phyloP scores from a whole-genome alignment of 2,113 vertebrate species.

The Rhombomys opimus region DNA sequence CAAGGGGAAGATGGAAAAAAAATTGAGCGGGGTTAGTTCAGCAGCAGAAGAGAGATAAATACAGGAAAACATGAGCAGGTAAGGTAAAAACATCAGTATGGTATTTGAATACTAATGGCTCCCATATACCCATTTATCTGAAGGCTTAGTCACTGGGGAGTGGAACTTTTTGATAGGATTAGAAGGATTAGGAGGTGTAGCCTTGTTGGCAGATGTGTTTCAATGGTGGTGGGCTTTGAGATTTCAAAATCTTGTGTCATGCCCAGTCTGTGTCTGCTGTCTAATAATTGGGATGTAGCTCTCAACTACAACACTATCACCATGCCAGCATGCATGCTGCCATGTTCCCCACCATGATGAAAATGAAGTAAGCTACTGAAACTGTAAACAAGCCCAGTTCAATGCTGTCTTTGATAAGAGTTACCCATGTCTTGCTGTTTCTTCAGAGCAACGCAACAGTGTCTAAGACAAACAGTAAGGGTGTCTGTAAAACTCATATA shows the following conservation, averaged over 20 bases:
- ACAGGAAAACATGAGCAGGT: not conserved
- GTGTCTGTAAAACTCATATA: not conserved
- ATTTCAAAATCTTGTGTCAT: not conserved
- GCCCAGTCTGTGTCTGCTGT: not conserved
- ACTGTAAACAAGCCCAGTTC: not conserved
- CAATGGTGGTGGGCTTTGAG: not conserved
- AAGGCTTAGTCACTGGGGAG: not conserved
- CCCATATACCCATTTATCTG: not conserved
- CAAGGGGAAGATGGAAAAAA: not conserved
- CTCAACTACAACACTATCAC: not conserved
- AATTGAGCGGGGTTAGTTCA: accelerated
- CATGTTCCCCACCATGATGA: not conserved
- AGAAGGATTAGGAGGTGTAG: not conserved
- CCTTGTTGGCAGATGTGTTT: not conserved
- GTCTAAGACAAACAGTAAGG: not conserved
- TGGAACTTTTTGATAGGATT: not conserved
- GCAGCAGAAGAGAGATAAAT: too few species aligned
- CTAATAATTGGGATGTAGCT: not conserved
- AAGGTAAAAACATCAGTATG: not conserved
- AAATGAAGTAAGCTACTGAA: not conserved
- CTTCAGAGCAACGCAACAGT: not conserved
- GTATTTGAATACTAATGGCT: not conserved
- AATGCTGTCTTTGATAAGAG: not conserved
- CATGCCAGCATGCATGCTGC: not conserved
- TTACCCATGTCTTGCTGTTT: not conserved